Conservation (phyloP, 2,113 vertebrate genomes). For the Tricholaema leucomelas region DNA sequence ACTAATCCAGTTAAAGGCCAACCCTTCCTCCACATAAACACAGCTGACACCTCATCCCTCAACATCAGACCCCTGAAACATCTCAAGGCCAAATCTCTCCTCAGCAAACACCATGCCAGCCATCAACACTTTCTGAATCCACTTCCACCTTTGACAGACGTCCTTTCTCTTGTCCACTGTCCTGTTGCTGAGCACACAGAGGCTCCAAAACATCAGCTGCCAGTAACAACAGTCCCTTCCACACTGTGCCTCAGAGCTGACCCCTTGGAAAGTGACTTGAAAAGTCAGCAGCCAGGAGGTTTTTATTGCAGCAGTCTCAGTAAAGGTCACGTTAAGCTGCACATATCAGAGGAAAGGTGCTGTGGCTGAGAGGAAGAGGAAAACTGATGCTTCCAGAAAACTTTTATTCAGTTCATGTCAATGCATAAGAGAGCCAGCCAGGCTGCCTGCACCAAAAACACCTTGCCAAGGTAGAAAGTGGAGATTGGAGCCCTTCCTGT, state of each 20-base stretch:
- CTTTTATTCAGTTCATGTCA: neutral
- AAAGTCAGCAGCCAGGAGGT: neutral
- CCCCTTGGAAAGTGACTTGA: neutral
- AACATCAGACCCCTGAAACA: neutral
- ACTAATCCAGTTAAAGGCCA: slow-evolving; percentile 42
- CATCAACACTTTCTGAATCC: neutral
- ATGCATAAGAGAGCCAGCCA: neutral
- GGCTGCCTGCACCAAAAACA: neutral
- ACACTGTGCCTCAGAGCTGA: neutral
- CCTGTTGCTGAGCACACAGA: neutral
- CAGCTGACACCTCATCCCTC: slow-evolving; percentile 10
- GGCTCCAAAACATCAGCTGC: neutral
- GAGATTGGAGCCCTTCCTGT: neutral
- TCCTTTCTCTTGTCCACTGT: neutral
- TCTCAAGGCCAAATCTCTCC: neutral
- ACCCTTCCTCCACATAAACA: neutral
- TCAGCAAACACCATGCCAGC: neutral
- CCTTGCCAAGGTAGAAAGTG: neutral
- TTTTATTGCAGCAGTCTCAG: neutral
- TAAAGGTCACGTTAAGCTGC: neutral
- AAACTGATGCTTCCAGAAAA: neutral
- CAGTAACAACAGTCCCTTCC: neutral
- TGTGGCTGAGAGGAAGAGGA: neutral
- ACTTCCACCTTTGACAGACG: neutral
- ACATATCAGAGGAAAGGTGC: neutral